Evolutionary conservation across 2,797 vertebrate species (phyloP).

Genomic region (Gouania willdenowi): DNA sequence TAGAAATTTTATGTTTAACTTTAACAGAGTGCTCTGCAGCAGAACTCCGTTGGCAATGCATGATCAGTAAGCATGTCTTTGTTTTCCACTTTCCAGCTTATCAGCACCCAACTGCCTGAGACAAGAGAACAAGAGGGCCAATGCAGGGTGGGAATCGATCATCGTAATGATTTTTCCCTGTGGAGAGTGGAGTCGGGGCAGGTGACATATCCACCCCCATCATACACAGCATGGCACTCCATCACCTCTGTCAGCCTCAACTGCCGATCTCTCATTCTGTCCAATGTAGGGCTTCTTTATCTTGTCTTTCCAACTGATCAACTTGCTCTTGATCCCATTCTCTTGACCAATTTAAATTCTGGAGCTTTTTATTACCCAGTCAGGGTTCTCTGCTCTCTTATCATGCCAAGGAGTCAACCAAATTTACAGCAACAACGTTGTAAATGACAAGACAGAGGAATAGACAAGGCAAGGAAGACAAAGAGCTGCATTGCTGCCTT

Average conservation of each 20-base stretch:
- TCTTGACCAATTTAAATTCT: slow-evolving; percentile 40
- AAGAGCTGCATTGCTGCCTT: slow-evolving; percentile 11
- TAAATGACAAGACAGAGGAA: slow-evolving; percentile 26
- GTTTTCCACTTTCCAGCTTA: slow-evolving; percentile 30
- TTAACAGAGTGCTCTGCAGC: slow-evolving; percentile 10
- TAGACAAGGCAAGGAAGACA: slow-evolving; percentile 4
- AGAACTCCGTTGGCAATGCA: slow-evolving; percentile 6
- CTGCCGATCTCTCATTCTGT: slow-evolving; percentile 37
- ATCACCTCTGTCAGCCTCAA: slow-evolving; percentile 48
- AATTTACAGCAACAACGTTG: slow-evolving; percentile 40
- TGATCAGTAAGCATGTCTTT: slow-evolving; percentile 23
- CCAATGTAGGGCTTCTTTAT: slow-evolving; percentile 31
- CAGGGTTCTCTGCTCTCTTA: slow-evolving; percentile 26
- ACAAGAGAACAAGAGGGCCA: slow-evolving; percentile 36
- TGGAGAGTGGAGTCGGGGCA: slow-evolving; percentile 43
- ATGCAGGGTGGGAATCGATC: slow-evolving; percentile 47
- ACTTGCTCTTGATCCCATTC: slow-evolving; percentile 24
- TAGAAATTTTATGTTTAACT: slow-evolving; percentile 11
- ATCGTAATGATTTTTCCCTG: slow-evolving; percentile 37
- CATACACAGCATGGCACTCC: slow-evolving; percentile 48
- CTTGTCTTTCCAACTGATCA: slow-evolving; percentile 37
- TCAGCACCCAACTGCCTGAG: slow-evolving; percentile 14
- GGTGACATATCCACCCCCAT: slow-evolving; percentile 55
- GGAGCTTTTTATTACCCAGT: slow-evolving; percentile 26
- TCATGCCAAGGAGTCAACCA: slow-evolving; percentile 33